Conservation (phyloP, 2,888 invertebrate species). For the Nephrotoma flavescens region DNA sequence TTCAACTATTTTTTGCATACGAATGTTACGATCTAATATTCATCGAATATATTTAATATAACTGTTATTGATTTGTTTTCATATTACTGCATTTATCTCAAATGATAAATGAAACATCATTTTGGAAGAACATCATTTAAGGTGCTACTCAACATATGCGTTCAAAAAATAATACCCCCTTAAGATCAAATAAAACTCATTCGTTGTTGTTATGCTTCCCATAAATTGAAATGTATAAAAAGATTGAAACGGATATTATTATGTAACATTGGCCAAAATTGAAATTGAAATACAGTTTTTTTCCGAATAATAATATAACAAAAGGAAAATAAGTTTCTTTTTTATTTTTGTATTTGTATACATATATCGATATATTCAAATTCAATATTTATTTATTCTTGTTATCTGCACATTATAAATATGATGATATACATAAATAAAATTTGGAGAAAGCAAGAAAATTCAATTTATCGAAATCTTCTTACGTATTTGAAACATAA, state of each 20-base stretch:
- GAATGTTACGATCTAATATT: too few species aligned
- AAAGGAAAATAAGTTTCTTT: background rate
- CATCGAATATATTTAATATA: too few species aligned
- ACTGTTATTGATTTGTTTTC: too few species aligned
- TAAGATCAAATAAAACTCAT: too few species aligned
- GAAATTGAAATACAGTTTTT: background rate
- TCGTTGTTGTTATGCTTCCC: too few species aligned
- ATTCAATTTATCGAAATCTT: background rate
- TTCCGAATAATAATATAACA: background rate
- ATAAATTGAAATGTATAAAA: too few species aligned
- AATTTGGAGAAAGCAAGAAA: background rate
- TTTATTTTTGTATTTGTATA: background rate
- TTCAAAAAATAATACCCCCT: too few species aligned
- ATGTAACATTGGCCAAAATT: background rate
- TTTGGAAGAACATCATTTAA: too few species aligned
- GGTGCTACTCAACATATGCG: too few species aligned
- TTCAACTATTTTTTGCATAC: too few species aligned
- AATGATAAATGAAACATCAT: too few species aligned
- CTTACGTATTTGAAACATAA: background rate
- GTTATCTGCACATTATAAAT: background rate
- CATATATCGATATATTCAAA: background rate
- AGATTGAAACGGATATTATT: background rate
- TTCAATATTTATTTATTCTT: background rate
- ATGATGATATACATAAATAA: background rate
- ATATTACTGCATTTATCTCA: too few species aligned